Evolutionary conservation across 2,797 vertebrate genomes (phyloP).

Genomic region (Ispidina picta): DNA sequence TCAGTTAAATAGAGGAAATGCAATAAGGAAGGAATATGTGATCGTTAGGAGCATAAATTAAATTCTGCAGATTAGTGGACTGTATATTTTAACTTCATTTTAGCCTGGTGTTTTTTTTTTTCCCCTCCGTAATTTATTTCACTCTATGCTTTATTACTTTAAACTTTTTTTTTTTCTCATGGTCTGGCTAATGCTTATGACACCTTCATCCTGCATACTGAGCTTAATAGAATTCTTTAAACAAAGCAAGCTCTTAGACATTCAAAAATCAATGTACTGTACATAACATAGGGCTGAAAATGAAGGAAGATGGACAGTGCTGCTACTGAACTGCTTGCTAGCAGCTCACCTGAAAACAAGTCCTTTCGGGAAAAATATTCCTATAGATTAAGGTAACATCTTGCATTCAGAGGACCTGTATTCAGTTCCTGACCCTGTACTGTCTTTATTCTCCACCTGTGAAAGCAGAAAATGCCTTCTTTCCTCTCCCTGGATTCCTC

Average conservation of each 20-base stretch:
- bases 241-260: background rate
- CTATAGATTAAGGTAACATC: background rate
- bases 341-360: background rate
- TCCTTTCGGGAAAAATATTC: background rate
- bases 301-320: background rate
- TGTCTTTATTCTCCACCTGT: background rate
- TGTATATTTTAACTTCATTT: conserved; percentile 14
- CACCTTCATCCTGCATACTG: background rate
- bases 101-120: background rate
- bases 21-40: conserved; percentile 31
- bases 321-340: background rate
- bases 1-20: conserved; percentile 11
- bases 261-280: background rate
- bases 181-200: background rate
- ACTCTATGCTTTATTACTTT: background rate
- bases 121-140: background rate
- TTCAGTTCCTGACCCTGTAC: background rate
- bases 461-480: background rate
- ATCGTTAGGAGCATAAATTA: conserved; percentile 35
- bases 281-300: background rate
- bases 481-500: background rate
- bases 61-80: background rate
- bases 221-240: background rate
- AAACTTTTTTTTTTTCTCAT: background rate
- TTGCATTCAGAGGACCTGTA: background rate